phyloP scores from a whole-genome alignment of 2,113 vertebrate genomes.

The Oophaga pumilio region DNA sequence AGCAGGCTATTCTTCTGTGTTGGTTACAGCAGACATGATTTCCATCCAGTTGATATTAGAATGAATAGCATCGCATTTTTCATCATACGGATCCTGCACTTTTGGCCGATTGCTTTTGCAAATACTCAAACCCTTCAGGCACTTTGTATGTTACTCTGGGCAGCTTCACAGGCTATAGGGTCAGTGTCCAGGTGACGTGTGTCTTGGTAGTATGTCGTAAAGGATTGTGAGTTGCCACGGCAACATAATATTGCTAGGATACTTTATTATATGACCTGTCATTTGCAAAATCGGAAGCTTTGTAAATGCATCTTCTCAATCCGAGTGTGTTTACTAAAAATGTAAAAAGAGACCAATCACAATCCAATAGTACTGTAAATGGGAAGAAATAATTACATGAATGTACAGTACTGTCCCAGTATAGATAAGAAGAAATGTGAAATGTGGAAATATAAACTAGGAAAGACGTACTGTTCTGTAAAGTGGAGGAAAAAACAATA shows the following conservation, averaged over 20 bases:
- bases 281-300: conserved; percentile 34
- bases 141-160: conserved; percentile 1
- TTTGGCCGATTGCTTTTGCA: neutral
- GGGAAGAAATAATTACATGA: neutral
- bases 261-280: conserved; percentile 30
- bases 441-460: too few relatives aligned
- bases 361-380: neutral
- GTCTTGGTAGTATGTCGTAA: conserved; percentile 7
- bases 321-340: neutral
- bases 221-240: conserved; percentile 20
- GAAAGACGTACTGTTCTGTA: too few relatives aligned
- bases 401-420: too few relatives aligned
- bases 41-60: neutral
- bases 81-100: neutral
- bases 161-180: conserved; percentile 12
- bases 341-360: neutral
- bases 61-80: neutral
- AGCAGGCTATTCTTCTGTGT: neutral
- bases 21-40: neutral
- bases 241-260: conserved; percentile 39
- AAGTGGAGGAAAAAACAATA: too few relatives aligned
- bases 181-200: conserved; percentile 22
- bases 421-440: neutral
- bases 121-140: neutral
- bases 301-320: neutral